These are phyloP conservation scores for Nothocercus julius DNA, from an alignment of 2,113 vertebrate genomes.

Conservation along the genomic window DNA sequence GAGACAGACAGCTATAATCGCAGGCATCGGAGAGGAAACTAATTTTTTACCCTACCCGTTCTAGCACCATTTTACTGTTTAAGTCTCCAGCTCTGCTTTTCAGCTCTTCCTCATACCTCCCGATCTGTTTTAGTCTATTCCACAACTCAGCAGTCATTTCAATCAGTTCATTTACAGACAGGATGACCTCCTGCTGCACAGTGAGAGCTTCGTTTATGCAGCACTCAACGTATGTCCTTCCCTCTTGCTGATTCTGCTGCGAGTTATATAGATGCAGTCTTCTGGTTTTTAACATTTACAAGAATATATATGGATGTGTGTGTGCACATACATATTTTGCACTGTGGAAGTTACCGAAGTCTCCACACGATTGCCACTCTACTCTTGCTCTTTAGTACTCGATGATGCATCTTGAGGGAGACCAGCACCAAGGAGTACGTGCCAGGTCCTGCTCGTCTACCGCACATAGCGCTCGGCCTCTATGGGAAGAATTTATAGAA, in stretches of 20 bases:
- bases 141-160: not conserved
- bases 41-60: conserved; percentile 28
- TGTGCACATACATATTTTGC: not conserved
- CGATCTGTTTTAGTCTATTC: conserved; percentile 6
- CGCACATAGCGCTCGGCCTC: accelerated
- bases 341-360: not conserved
- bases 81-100: not conserved
- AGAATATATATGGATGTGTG: not conserved
- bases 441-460: not conserved
- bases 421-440: not conserved
- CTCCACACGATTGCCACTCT: not conserved
- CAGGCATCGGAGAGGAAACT: conserved; percentile 32
- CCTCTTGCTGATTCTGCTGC: not conserved
- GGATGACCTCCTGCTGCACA: not conserved
- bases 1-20: conserved; percentile 56
- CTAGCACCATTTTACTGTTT: conserved; percentile 41
- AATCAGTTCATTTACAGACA: not conserved
- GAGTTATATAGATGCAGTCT: not conserved
- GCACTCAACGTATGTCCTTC: not conserved
- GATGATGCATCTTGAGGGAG: not conserved
- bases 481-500: not conserved
- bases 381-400: not conserved
- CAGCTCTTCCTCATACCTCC: conserved; percentile 37
- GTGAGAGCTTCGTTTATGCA: not conserved
- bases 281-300: not conserved